Evolutionary conservation across 2,888 invertebrate species (phyloP), one percentile per base, ranked within the genome.

Genomic region (Frankliniella fusca): DNA sequence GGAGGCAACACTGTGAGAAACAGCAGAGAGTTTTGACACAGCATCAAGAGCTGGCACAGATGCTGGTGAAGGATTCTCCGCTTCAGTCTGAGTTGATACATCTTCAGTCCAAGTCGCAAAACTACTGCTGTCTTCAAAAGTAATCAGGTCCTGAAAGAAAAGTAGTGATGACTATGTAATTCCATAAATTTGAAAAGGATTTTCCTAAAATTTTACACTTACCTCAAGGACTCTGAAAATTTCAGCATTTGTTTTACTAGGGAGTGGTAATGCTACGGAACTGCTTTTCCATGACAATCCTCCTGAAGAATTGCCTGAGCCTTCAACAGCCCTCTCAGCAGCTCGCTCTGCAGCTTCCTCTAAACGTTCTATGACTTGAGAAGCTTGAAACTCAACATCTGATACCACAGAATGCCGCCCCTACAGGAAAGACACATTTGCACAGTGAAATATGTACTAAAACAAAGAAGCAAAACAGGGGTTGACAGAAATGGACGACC

Each of bases 1-100:
- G 0, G 97, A 96, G 8, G 94, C 93, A 85, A 97, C 91, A 87
- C 95, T 94, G 87, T 97, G 97, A n/a, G 96, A 93, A 38, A 96
- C 91, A 82, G 97, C 91, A 15, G 95, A 92, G 84, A 93, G 86
- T 85, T 90, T 90, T 76, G 90, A 88, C 2, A 88, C 86, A n/a
- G 88, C 87, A 49, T 88, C 87, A 48, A 89, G 84, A 3, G 87
- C 86, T 18, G 89, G 88, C 48, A 89, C 84, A 50, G 85, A 86
- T 20, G 88, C 87, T n/a, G 88, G 83, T 82, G 82, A 83, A n/a
- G 83, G 82, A 38, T 83, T 83, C 83, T 93, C 93, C 86, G 92
- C 91, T 82, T 91, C 91, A 11, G 70, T 76, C 70, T 76, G 70
- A 85, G 92, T 92, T 81, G 90, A 89, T 84, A 91, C 91, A 83